Base-by-base conservation (phyloP, 2,888 invertebrate species). In the Brassicogethes aeneus region DNA sequence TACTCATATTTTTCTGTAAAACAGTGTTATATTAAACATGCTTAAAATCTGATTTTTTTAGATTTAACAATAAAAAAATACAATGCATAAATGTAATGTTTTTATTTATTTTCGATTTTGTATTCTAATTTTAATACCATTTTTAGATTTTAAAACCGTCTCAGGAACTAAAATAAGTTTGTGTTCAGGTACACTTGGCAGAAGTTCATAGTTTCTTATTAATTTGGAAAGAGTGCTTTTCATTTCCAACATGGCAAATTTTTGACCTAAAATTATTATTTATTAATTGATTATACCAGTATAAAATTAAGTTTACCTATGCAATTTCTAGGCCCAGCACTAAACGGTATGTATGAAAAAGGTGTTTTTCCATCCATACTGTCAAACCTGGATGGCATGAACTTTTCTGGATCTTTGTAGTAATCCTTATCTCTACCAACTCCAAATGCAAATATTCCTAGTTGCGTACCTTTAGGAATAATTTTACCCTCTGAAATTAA, bases 151-250 rank as follows among this genome's bases (percentile, higher is more conserved):
- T 14, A 38, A 38, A 15, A 33, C 12, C 10, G 35, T 36, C 23
- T 32, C 32, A 5, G 32, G 8, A 32, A 13, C 10, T 12, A 32
- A 13, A 3, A 10, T 13, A 3, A 44, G 12, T 15, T 44, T 39
- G 17, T 51, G 48, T 34, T 47, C 40, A 15, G 53, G 53, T 3
- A 51, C 34, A 3, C 50, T 45, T 5, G 5, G 23, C 3, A 42
- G 14, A 12, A 61, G 37, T 47, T 68, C 61, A 48, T 73, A 77
- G 32, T 68, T 62, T 39, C 72, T 69, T 10, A 77, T 53, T 3
- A 77, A 51, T 52, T 72, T 72, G 0, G 75, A 72, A 2, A 78
- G 42, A 0, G 68, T 61, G 0, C 70, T 63, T 58, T 79, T 78
- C 51, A 78, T 61, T 56, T 77, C 75, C 53, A 76, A 56, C 60